These are phyloP conservation scores for Galagoides demidoff DNA, from an alignment of 2,797 vertebrate genomes.

Conservation along the genomic window DNA sequence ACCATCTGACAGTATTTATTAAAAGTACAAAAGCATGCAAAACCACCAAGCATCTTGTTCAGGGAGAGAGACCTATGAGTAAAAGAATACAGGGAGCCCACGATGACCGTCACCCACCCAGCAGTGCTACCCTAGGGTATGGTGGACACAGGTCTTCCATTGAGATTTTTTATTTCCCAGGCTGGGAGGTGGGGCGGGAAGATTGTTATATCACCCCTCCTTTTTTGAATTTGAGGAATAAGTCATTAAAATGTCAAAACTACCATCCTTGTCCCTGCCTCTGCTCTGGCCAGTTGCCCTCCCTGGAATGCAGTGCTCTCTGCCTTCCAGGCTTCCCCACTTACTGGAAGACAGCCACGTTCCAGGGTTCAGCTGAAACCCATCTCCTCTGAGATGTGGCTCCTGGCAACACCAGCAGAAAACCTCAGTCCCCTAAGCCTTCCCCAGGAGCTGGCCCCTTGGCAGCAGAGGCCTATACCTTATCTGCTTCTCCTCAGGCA, in stretches of 20 bases:
- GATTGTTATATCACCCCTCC: background rate
- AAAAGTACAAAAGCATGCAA: background rate
- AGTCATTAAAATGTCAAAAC: slow-evolving; percentile 6
- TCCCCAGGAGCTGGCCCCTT: background rate
- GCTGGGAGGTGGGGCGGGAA: background rate
- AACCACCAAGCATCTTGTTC: background rate
- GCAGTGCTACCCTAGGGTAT: background rate
- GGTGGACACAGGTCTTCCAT: background rate
- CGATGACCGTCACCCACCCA: accelerated
- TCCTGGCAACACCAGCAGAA: background rate
- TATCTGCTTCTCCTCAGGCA: too few relatives aligned
- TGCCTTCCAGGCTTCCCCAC: background rate
- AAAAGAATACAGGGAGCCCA: background rate
- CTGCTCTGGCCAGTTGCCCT: background rate
- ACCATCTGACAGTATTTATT: background rate
- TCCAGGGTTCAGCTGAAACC: background rate
- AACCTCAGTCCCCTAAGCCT: accelerated
- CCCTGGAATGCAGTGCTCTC: background rate
- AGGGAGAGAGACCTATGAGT: accelerated
- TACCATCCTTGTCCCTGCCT: background rate
- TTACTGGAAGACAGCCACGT: background rate
- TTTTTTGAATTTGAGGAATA: background rate
- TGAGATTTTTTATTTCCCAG: background rate
- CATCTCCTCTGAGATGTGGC: background rate
- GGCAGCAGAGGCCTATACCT: background rate